Evolutionary conservation across 2,113 vertebrate species (phyloP), one percentile per base, ranked within the genome.

Genomic region (Mixornis gularis): DNA sequence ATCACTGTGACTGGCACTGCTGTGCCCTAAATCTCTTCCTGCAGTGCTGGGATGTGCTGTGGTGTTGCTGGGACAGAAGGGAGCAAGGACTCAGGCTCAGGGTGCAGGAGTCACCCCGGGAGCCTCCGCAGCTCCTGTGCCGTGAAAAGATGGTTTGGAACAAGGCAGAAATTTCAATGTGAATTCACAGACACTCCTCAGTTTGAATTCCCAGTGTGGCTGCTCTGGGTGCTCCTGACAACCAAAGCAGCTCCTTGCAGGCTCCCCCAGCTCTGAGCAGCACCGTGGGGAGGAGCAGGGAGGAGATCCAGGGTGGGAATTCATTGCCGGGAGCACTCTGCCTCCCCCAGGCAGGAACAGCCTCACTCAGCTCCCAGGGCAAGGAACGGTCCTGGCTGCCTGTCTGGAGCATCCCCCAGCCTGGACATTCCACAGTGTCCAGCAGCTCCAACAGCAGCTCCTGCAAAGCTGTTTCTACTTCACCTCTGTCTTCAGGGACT

Each of bases 361-460:
- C 53, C 46, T 16, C 38, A 0, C n/a, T n/a, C 24, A 25, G 46
- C 46, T 40, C 34, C 24, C 44, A 15, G 53, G 51, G 30, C 44
- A 29, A 3, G 53, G 24, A 80, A 3, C 1, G 3, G 48, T 92
- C 83, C 15, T 63, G 6, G 1, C 40, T 68, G 66, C 40, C 63
- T 26, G 49, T 7, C 64, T 3, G 1, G 49, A n/a, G 88, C 81
- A 41, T 20, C 43, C 22, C 65, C 16, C n/a, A 41, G 66, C 63
- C 77, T 10, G 40, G 59, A 3, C 43, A 2, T 0, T 3, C 36
- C 81, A 13, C 30, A 0, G 0, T 4, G 4, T 7, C 34, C n/a
- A 41, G 16, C 58, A 59, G 19, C 63, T 10, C 40, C n/a, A 49
- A 5, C 56, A 25, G 18, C 73, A 59, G 79, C 41, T 88, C 79